A percentile compares a stretch with the other conserved stretches of the same genome.
Conservation (phyloP, 2,888 invertebrate genomes). For the Pyrrhia umbra region DNA sequence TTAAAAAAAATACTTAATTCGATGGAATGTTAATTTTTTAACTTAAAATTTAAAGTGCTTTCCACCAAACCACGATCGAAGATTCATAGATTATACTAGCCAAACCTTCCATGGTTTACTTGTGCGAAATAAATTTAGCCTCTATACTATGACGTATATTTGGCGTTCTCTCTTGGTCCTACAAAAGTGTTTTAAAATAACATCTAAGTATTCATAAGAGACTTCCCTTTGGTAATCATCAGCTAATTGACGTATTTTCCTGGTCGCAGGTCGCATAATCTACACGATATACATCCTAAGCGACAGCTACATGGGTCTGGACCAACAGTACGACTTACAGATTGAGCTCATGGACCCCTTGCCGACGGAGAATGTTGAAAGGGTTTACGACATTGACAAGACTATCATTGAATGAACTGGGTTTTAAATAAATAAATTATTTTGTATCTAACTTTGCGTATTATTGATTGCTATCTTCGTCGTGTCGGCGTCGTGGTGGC, state of each 20-base stretch:
- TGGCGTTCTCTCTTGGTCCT: no score
- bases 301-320: slow-evolving; percentile 97
- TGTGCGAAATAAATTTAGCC: no score
- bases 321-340: slow-evolving; percentile 95
- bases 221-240: background rate
- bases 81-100: no score
- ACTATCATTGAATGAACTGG: slow-evolving; percentile 75
- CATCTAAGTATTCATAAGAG: no score
- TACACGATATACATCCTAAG: slow-evolving; percentile 96
- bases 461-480: background rate
- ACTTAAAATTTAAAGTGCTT: no score
- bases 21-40: no score
- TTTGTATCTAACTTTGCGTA: slow-evolving; percentile 6
- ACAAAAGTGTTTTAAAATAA: no score
- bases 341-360: slow-evolving; percentile 87
- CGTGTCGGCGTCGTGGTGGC: no score
- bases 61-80: no score
- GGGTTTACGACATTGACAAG: slow-evolving; percentile 79
- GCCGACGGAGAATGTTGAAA: slow-evolving; percentile 77
- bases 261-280: slow-evolving; percentile 92
- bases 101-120: no score
- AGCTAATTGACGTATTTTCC: slow-evolving; percentile 53
- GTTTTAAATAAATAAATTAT: slow-evolving; percentile 22
- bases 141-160: no score
- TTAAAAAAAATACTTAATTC: no score